phyloP scores from a whole-genome alignment of 2,113 vertebrate genomes.

The Clarias magur region DNA sequence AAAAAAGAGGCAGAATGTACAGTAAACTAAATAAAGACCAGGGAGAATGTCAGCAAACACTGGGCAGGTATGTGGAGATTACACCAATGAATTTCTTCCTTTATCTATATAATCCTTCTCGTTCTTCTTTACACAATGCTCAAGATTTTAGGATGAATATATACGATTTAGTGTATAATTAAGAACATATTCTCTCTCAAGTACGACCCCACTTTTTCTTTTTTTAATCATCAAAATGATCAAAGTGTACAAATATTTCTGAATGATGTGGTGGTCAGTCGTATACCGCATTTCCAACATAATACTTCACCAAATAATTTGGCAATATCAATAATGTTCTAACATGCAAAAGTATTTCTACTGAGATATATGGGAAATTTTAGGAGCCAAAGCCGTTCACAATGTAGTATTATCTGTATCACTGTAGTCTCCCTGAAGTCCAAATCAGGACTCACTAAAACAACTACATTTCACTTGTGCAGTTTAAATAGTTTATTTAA shows the following conservation, averaged over 20 bases:
- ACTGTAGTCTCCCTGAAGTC: slow-evolving; percentile 1
- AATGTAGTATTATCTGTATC: slow-evolving; percentile 4
- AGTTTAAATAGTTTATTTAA: neutral
- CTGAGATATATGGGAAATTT: neutral
- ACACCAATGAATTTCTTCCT: neutral
- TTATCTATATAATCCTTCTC: neutral
- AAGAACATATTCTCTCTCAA: neutral
- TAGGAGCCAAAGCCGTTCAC: slow-evolving; percentile 26
- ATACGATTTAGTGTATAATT: neutral
- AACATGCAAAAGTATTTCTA: slow-evolving; percentile 30
- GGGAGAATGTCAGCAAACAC: neutral
- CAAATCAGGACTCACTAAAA: neutral
- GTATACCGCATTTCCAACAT: slow-evolving; percentile 8
- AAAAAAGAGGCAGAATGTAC: neutral
- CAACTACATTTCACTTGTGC: neutral
- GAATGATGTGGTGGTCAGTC: neutral
- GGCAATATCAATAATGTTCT: slow-evolving; percentile 9
- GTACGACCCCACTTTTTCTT: neutral
- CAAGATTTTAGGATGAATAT: neutral
- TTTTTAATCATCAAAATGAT: neutral
- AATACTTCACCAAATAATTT: slow-evolving; percentile 9
- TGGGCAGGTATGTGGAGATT: neutral
- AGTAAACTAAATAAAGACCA: slow-evolving; percentile 10
- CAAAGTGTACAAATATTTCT: neutral
- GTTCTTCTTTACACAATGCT: neutral